Base-by-base conservation (phyloP, 2,888 invertebrate species). In the Pyrgus malvae region DNA sequence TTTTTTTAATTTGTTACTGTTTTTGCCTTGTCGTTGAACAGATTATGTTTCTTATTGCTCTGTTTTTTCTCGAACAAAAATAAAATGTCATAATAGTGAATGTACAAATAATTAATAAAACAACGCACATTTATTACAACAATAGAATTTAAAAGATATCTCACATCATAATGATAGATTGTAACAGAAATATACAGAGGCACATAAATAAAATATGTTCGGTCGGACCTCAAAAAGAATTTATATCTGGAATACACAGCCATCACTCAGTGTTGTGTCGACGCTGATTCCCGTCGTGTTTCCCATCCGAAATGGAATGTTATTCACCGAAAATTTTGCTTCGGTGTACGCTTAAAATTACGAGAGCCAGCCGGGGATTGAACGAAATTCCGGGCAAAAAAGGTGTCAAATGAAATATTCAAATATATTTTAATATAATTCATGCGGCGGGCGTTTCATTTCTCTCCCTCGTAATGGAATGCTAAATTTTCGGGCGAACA, bases 381-480 rank as follows among this genome's bases (percentile, higher is more conserved):
- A 90, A 83, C 88, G 82, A 80, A 88, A 88, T 86, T 83, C 84
- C 86, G 70, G 80, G 83, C 83, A 84, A 89, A 88, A 89, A 89
- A 89, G 90, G 90, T 90, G 90, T 90, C 90, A 90, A 90, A 90
- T 90, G 90, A 90, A 90, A 90, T 90, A 90, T 90, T 90, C 90
- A 90, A 90, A 90, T 90, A 89, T 90, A 90, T 90, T 90, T 89
- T 90, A 90, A 90, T 90, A 90, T 90, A 90, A 90, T 90, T 90
- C 90, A 90, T 89, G 88, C 89, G 85, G 89, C 90, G 87, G 87
- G 89, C 88, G 87, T 90, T 90, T 88, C 89, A 90, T 90, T 89
- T 89, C 90, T 87, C 88, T 88, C 89, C 90, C 90, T 82, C 83
- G 88, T 90, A 90, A 90, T 89, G 90, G 90, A 90, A 90, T 89